A percentile compares a stretch with the other conserved stretches of the same genome.
Conservation (phyloP, 2,888 invertebrate species). For the Cheilosia soror region DNA sequence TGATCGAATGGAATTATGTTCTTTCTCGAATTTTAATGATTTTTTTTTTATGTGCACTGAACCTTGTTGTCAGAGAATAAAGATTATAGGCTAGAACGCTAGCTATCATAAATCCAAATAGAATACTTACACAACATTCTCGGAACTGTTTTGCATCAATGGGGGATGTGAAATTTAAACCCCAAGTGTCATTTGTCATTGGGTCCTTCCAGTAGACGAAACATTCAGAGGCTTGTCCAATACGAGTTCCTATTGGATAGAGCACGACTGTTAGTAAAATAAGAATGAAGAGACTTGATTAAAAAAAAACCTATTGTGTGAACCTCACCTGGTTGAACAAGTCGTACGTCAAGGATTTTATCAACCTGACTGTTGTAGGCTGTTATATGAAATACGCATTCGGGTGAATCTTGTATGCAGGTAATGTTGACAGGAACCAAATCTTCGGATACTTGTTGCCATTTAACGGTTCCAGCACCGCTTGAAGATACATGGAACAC, state of each 20-base stretch:
- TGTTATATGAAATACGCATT: constrained; percentile 98
- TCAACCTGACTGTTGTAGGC: constrained; percentile 99
- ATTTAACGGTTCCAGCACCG: constrained; percentile 96
- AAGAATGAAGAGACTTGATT: neutral
- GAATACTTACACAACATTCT: constrained; percentile 96
- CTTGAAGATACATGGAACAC: constrained; percentile 98
- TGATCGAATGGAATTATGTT: constrained; percentile 64
- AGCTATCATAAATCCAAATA: constrained; percentile 76
- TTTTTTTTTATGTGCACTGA: constrained; percentile 77
- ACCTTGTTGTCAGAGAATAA: constrained; percentile 78
- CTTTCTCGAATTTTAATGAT: constrained; percentile 73
- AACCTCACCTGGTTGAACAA: constrained; percentile 95
- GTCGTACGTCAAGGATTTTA: constrained; percentile 98
- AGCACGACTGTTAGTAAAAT: constrained; percentile 34
- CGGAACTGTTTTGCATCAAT: constrained; percentile 98
- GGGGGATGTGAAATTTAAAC: constrained; percentile 98
- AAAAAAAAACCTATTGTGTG: neutral
- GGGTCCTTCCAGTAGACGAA: constrained; percentile 99
- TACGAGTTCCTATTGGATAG: constrained; percentile 91
- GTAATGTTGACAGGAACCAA: constrained; percentile 99
- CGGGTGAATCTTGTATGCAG: constrained; percentile 98
- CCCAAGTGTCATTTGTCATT: constrained; percentile 99
- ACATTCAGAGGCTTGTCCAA: constrained; percentile 99
- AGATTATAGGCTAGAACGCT: constrained; percentile 76
- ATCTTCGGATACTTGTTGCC: constrained; percentile 99